Evolutionary conservation across 2,888 invertebrate species (phyloP).

Genomic region (Orthonychiurus folsomi): DNA sequence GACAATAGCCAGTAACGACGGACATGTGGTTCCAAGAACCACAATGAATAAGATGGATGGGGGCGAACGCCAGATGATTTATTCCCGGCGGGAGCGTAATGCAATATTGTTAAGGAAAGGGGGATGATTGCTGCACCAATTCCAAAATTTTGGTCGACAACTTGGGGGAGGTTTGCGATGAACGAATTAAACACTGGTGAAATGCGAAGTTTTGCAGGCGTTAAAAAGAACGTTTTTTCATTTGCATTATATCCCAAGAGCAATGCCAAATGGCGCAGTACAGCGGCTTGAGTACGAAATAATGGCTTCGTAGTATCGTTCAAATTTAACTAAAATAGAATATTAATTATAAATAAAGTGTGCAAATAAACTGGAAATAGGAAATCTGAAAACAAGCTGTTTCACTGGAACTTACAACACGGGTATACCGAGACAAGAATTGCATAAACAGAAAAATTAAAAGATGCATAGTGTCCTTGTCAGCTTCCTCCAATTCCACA

Average conservation of each 20-base stretch:
- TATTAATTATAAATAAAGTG: conserved; percentile 10
- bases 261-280: conserved; percentile 81
- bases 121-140: conserved; percentile 84
- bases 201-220: conserved; percentile 73
- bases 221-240: conserved; percentile 83
- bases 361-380: conserved; percentile 3
- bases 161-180: conserved; percentile 81
- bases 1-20: conserved; percentile 89
- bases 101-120: conserved; percentile 67
- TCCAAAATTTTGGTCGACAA: conserved; percentile 89
- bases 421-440: conserved; percentile 62
- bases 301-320: conserved; percentile 69
- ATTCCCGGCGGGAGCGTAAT: conserved; percentile 70
- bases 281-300: conserved; percentile 71
- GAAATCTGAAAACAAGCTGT: neutral
- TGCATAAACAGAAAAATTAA: conserved; percentile 94
- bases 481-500: conserved; percentile 87
- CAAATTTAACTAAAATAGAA: conserved; percentile 61
- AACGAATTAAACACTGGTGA: conserved; percentile 95
- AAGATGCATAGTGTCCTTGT: conserved; percentile 89
- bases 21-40: conserved; percentile 76
- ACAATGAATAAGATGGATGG: conserved; percentile 69
- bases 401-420: conserved; percentile 23
- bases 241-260: conserved; percentile 85
- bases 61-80: conserved; percentile 50